Evolutionary conservation across 2,113 vertebrate species (phyloP), one percentile per base, ranked within the genome.

Genomic region (Noturus placidus): DNA sequence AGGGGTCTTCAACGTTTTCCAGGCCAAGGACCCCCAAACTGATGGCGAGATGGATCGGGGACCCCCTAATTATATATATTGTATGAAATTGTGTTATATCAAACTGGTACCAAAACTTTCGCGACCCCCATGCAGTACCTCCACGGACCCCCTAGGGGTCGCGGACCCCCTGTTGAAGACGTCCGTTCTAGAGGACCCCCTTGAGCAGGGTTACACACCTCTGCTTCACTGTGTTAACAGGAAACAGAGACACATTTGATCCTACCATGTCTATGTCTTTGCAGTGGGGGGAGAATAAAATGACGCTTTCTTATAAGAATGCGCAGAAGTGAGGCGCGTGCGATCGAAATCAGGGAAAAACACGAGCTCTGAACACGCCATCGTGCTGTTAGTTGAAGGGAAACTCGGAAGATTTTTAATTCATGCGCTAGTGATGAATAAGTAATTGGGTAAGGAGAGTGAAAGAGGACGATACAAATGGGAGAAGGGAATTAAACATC

Each of bases 351-450:
- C 59, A 2, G 83, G 54, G 46, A 33, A 52, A 52, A 79, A 9
- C 69, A 87, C 59, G 67, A 78, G 54, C 79, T 86, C 83, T 57
- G 63, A 80, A 83, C 82, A 72, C 70, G 63, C 80, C 84, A 33
- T 89, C 70, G 74, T 74, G 78, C 52, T 90, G 69, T 83, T 80
- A 54, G 80, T 87, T 86, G 84, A 86, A 89, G 86, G 88, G 88
- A 88, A 89, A 86, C 86, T 87, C 69, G 77, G 86, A 86, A 80
- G 56, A 89, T 91, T 91, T 87, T 91, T 91, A 88, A 91, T 89
- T 89, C 87, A 91, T 46, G 42, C 88, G 88, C 87, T 76, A 61
- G 84, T 88, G 82, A 89, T 91, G 33, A 91, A 91, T 89, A 88
- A 89, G 70, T 89, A 65, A 91, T 91, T 86, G 52, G 25, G 22